A percentile compares a stretch with the other conserved stretches of the same genome.
These are phyloP conservation scores for Sialis lutaria DNA, from an alignment of 2,888 invertebrate genomes.

Conservation along the genomic window DNA sequence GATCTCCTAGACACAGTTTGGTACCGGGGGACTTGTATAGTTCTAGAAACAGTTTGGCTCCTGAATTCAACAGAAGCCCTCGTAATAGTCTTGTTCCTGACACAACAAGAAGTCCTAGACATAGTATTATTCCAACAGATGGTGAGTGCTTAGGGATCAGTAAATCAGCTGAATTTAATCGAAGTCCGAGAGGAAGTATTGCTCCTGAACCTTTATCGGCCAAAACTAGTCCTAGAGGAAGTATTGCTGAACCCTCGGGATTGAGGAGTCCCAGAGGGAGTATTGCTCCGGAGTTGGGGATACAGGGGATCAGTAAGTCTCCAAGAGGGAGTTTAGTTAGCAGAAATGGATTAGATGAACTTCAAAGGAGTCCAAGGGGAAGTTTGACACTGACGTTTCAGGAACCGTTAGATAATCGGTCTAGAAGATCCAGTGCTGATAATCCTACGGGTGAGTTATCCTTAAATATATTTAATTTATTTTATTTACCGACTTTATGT, in stretches of 20 bases:
- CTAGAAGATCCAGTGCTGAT: constrained; percentile 40
- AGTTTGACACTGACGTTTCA: constrained; percentile 42
- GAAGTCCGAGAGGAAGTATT: constrained; percentile 30
- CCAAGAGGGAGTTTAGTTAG: constrained; percentile 41
- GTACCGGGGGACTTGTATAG: constrained; percentile 36
- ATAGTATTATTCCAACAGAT: constrained; percentile 38
- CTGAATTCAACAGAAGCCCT: constrained; percentile 24
- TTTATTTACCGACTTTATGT: neutral
- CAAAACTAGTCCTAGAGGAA: constrained; percentile 39
- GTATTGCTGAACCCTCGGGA: constrained; percentile 22
- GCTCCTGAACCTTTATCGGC: constrained; percentile 33
- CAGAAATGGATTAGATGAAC: constrained; percentile 24
- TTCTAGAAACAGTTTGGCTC: constrained; percentile 34
- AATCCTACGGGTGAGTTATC: constrained; percentile 30
- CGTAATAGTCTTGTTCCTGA: constrained; percentile 44
- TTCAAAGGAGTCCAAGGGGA: constrained; percentile 33
- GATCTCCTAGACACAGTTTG: constrained; percentile 40
- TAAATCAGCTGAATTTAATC: constrained; percentile 23
- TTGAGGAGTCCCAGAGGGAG: constrained; percentile 37
- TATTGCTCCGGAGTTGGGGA: constrained; percentile 31
- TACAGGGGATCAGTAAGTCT: constrained; percentile 28
- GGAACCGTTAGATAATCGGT: constrained; percentile 35
- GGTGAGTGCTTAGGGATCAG: constrained; percentile 32
- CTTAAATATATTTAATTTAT: neutral
- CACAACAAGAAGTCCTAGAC: constrained; percentile 28